Evolutionary conservation across 23 tunicate genomes (phyloP), one percentile per base, ranked within the genome.

Genomic region (Trididemnum miniatum): DNA sequence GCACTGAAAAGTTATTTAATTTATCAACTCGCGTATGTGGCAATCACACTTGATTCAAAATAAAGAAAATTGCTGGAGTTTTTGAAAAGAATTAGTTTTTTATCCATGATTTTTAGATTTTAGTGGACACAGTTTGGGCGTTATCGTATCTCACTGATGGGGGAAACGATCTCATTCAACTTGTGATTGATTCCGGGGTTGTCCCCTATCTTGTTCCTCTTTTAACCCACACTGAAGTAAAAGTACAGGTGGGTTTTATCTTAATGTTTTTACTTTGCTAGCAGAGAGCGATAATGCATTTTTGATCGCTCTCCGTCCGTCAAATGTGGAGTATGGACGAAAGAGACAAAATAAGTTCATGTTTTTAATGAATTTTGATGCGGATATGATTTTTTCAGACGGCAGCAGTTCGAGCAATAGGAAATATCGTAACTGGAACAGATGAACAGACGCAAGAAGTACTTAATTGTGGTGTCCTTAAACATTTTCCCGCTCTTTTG

Each of bases 101-200:
- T n/a, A n/a, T n/a, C n/a, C n/a, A n/a, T n/a, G n/a, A 4, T 25
- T 62, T 63, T 26, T 59, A 92, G 92, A 95, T 95, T 49, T 63
- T 95, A 2, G 99, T 95, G 20, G 99, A 95, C 40, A 95, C 99
- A 25, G 99, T 95, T 26, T 95, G 99, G 99, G 99, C 99, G 4
- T 82, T 95, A 25, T 90, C 96, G 4, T 95, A 95, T 80, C 69
- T 95, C 25, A 95, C 99, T 0, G 99, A 95, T 73, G 99, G 99
- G 0, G 99, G 99, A 1, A 95, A 95, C 72, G 96, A 91, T 40
- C 89, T 92, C 51, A 95, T 95, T 35, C 99, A 95, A 66, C 77
- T 95, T 93, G 99, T 95, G 20, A 95, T 95, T 77, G 96, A 95
- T 80, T 90, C 96, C 22, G 73, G 66, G 4, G 99, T 95, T 65